A percentile compares a stretch with the other conserved stretches of the same genome.
phyloP scores from a whole-genome alignment of 2,113 vertebrate species.

The Myanophis thanlyinensis region DNA sequence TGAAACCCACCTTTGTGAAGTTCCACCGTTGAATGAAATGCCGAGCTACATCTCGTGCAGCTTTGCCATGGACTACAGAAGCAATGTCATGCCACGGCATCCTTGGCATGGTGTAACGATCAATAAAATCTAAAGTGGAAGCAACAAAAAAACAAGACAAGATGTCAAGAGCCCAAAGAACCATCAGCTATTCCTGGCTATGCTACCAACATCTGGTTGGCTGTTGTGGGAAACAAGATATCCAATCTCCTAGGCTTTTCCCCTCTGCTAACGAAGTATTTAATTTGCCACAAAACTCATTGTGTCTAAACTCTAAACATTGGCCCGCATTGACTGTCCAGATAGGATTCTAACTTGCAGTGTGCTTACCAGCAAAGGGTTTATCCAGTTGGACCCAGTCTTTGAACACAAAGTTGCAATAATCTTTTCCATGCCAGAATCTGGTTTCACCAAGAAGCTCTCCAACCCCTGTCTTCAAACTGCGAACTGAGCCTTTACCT shows the following conservation, averaged over 20 bases:
- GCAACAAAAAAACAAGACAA: fast-evolving
- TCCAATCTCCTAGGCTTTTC: background rate
- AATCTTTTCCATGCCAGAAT: conserved; percentile 99
- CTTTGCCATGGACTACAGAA: conserved; percentile 87
- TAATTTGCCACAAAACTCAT: fast-evolving
- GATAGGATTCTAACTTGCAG: background rate
- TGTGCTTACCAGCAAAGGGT: conserved; percentile 88
- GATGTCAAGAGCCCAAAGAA: background rate
- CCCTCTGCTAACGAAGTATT: too few relatives aligned
- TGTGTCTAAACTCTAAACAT: background rate
- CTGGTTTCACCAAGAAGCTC: conserved; percentile 88
- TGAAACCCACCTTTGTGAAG: conserved; percentile 85
- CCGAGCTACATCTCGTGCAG: conserved; percentile 87
- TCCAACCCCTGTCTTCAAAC: conserved; percentile 76
- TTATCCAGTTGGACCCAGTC: conserved; percentile 98
- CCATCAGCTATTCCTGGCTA: fast-evolving
- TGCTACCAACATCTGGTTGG: background rate
- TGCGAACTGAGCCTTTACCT: conserved; percentile 75
- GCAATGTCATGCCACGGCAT: conserved; percentile 98
- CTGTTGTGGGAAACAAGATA: background rate
- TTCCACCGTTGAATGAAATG: conserved; percentile 99
- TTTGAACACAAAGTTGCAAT: conserved; percentile 97
- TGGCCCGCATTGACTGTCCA: background rate
- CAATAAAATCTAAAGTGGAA: conserved; percentile 76
- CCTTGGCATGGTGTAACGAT: conserved; percentile 88